A percentile compares a stretch with the other conserved stretches of the same genome.
phyloP scores from a whole-genome alignment of 2,888 invertebrate genomes.

The Chrysolina oricalcia region DNA sequence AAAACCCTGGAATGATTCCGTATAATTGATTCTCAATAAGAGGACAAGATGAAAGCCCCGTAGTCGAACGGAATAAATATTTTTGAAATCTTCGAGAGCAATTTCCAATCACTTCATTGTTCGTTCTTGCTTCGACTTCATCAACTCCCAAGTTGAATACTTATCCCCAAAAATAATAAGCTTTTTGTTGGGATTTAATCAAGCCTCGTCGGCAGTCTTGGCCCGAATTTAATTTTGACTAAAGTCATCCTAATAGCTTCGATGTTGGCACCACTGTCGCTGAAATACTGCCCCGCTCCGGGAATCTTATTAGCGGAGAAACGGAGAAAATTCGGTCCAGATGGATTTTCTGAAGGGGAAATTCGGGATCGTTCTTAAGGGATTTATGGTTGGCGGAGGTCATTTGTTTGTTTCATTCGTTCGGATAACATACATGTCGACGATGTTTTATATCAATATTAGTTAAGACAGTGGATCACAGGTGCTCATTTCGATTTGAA shows the following conservation, averaged over 20 bases:
- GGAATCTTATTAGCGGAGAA: slow-evolving; percentile 30
- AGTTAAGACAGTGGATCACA: no score
- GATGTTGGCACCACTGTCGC: slow-evolving; percentile 39
- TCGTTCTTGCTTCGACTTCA: slow-evolving; percentile 18
- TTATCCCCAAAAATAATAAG: slow-evolving; percentile 46
- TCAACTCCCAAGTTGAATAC: slow-evolving; percentile 33
- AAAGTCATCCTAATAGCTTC: slow-evolving; percentile 56
- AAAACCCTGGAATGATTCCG: not conserved
- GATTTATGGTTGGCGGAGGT: slow-evolving; percentile 13
- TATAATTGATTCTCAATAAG: not conserved
- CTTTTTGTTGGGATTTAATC: slow-evolving; percentile 50
- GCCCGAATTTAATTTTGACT: slow-evolving; percentile 55
- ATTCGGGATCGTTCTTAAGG: slow-evolving; percentile 13
- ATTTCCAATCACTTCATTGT: slow-evolving; percentile 25
- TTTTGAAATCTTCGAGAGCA: slow-evolving; percentile 5
- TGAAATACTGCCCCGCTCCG: slow-evolving; percentile 29
- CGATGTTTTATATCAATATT: not conserved
- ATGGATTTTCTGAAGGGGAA: slow-evolving; percentile 8
- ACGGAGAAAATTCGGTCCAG: slow-evolving; percentile 10
- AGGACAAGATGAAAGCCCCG: not conserved
- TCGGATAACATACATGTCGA: slow-evolving; percentile 5
- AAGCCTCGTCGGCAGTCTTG: slow-evolving; percentile 42
- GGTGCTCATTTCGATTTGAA: no score
- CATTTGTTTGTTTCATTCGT: slow-evolving; percentile 9
- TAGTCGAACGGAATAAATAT: slow-evolving; percentile 13